These are phyloP conservation scores for Caretta caretta DNA, from an alignment of 2,113 vertebrate species.

Conservation along the genomic window DNA sequence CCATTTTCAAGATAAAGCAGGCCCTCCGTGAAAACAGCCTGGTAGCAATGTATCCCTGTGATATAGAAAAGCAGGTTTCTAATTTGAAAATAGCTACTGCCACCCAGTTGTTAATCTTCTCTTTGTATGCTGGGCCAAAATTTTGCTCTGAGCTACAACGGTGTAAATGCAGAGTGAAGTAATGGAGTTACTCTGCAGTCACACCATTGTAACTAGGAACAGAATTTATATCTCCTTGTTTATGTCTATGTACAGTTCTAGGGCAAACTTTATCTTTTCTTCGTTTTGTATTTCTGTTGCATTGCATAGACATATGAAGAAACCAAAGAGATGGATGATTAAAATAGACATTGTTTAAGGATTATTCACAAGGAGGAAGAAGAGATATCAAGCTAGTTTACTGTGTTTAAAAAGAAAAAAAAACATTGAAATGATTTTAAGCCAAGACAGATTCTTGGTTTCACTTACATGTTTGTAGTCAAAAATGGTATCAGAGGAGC, in stretches of 20 bases:
- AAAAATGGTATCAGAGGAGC: slow-evolving; percentile 80
- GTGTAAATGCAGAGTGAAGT: not conserved
- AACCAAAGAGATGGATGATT: not conserved
- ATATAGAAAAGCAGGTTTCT: not conserved
- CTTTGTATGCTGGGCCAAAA: not conserved
- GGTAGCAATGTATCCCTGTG: slow-evolving; percentile 77
- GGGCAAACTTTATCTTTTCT: not conserved
- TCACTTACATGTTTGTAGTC: slow-evolving; percentile 78
- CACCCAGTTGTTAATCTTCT: not conserved
- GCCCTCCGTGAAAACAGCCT: slow-evolving; percentile 68
- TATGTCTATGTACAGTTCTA: not conserved
- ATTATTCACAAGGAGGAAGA: not conserved
- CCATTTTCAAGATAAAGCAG: slow-evolving; percentile 79
- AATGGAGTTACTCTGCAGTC: not conserved
- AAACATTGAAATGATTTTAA: not conserved
- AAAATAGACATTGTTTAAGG: not conserved
- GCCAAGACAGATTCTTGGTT: rapidly evolving
- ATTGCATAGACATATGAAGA: rapidly evolving
- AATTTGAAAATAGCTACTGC: not conserved
- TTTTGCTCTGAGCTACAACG: not conserved
- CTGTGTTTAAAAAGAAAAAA: not conserved
- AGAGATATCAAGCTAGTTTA: not conserved
- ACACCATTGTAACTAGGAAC: not conserved
- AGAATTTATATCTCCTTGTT: not conserved
- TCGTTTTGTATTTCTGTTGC: not conserved